Conservation (phyloP, 2,888 invertebrate species). For the Latrodectus hesperus region DNA sequence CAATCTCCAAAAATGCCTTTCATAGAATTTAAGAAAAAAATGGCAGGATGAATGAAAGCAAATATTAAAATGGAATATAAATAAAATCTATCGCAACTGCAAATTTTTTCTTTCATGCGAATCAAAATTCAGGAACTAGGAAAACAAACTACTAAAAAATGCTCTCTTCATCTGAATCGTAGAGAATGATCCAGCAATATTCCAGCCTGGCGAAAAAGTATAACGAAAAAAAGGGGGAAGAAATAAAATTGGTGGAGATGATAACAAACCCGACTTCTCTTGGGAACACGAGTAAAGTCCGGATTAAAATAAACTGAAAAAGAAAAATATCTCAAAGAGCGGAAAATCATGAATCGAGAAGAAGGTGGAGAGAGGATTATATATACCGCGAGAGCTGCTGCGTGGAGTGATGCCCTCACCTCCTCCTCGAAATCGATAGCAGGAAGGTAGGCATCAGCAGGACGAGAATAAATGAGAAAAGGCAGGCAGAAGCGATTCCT, state of each 20-base stretch:
- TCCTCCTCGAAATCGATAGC: no score
- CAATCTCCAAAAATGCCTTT: no score
- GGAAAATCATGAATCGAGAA: slow-evolving; percentile 10
- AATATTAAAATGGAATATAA: no score
- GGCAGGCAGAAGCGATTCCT: no score
- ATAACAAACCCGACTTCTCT: slow-evolving; percentile 40
- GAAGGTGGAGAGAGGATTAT: neutral
- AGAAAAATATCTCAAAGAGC: neutral
- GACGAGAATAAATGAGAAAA: no score
- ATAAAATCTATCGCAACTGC: no score
- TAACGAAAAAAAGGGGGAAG: neutral
- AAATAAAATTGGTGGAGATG: neutral
- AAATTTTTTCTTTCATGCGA: neutral
- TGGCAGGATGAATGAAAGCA: no score
- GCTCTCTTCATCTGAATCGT: neutral
- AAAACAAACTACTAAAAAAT: neutral
- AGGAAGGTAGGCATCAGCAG: no score
- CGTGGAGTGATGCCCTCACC: neutral
- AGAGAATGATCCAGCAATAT: neutral
- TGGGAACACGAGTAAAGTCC: slow-evolving; percentile 24
- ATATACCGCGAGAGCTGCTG: neutral
- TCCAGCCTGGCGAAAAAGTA: no score
- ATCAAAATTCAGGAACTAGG: neutral
- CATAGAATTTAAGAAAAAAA: no score
- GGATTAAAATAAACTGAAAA: slow-evolving; percentile 17